Conservation (phyloP, 2,113 vertebrate species). For the Recurvirostra avosetta region DNA sequence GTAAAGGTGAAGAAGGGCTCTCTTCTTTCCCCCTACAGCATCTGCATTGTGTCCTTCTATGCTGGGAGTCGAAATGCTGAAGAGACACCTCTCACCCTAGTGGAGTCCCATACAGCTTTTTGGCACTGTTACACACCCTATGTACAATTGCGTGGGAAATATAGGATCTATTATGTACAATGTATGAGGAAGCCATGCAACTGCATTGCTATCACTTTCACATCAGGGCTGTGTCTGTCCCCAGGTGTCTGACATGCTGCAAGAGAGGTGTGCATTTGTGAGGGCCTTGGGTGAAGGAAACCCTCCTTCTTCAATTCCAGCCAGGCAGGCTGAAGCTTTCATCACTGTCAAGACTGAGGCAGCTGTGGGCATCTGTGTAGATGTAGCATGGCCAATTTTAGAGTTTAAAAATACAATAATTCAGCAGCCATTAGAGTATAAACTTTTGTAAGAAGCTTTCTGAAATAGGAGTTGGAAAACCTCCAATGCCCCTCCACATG, state of each 20-base stretch:
- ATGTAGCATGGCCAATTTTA: not conserved
- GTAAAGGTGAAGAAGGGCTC: not conserved
- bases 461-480: not conserved
- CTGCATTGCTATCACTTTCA: not conserved
- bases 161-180: rapidly evolving
- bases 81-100: not conserved
- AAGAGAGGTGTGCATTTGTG: not conserved
- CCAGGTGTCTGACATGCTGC: not conserved
- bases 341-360: not conserved
- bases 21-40: not conserved
- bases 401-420: not conserved
- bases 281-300: not conserved
- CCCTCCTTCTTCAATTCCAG: not conserved
- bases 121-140: not conserved
- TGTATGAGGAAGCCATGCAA: not conserved
- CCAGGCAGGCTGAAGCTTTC: not conserved
- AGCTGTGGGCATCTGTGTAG: not conserved
- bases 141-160: not conserved
- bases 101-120: not conserved
- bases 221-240: not conserved
- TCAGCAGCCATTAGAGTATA: not conserved
- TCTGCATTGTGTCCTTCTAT: not conserved
- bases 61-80: not conserved
- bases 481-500: rapidly evolving
- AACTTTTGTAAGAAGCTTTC: not conserved